These are phyloP conservation scores for Formica selysi DNA, from an alignment of 1,140 invertebrate species.

Conservation along the genomic window DNA sequence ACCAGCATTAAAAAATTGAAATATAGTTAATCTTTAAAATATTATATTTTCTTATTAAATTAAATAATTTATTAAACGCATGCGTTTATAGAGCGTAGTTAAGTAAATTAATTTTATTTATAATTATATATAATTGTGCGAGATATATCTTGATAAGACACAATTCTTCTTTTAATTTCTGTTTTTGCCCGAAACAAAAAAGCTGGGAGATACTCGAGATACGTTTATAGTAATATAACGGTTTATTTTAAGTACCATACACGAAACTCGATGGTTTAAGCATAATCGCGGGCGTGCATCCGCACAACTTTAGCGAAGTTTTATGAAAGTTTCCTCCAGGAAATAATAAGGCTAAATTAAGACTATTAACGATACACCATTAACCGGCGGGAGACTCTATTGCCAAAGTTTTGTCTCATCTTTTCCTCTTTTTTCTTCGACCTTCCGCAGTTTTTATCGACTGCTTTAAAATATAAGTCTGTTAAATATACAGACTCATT, in stretches of 20 bases:
- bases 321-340: constrained; percentile 66
- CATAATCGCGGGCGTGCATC: constrained; percentile 29
- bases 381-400: constrained; percentile 62
- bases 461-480: constrained; percentile 42
- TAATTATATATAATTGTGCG: background rate
- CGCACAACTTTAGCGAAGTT: constrained; percentile 50
- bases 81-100: no score
- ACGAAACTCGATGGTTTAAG: constrained; percentile 59
- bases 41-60: background rate
- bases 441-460: constrained; percentile 58
- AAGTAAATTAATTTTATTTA: no score
- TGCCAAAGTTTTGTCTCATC: constrained; percentile 64
- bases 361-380: constrained; percentile 69
- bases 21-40: background rate
- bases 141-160: background rate
- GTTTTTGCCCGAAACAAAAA: background rate
- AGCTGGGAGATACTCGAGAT: background rate
- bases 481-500: constrained; percentile 46
- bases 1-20: background rate
- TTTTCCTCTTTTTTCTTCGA: constrained; percentile 21
- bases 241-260: constrained; percentile 26
- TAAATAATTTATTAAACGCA: background rate
- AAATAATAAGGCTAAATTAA: constrained; percentile 76
- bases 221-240: background rate
- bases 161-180: background rate